These are phyloP conservation scores for Pseudomugil gertrudae DNA, from an alignment of 2,797 vertebrate species.

Conservation along the genomic window DNA sequence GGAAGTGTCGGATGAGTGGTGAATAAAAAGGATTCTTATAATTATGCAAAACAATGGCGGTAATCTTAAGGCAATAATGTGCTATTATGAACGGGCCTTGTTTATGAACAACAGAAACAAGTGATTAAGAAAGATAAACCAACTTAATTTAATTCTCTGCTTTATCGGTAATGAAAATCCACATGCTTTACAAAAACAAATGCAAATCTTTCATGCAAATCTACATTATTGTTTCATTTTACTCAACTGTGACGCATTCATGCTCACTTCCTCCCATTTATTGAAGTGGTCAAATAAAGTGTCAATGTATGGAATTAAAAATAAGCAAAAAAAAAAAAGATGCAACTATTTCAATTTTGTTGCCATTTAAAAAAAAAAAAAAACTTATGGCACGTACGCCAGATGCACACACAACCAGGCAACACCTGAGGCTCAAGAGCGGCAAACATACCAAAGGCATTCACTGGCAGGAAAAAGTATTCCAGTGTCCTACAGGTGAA, in stretches of 20 bases:
- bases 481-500: slow-evolving; percentile 58
- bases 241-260: not conserved
- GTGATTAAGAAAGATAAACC: not conserved
- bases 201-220: slow-evolving; percentile 5
- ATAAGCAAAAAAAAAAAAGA: not conserved
- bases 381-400: slow-evolving; percentile 6
- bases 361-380: not conserved
- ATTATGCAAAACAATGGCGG: not conserved
- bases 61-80: not conserved
- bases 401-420: slow-evolving; percentile 27
- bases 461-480: slow-evolving; percentile 46
- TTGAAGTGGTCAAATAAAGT: not conserved
- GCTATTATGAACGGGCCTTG: too few species aligned
- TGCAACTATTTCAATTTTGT: not conserved
- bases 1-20: not conserved
- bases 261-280: not conserved
- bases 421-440: slow-evolving; percentile 24
- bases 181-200: slow-evolving; percentile 2
- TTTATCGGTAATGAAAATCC: not conserved
- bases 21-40: not conserved
- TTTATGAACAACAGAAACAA: not conserved
- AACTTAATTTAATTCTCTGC: not conserved
- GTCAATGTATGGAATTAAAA: not conserved
- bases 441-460: slow-evolving; percentile 52
- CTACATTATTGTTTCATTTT: not conserved